Percentiles rank a stretch among this genome's conserved stretches.
These are phyloP conservation scores for Octodon degus DNA, from an alignment of 2,113 vertebrate genomes.

Conservation along the genomic window DNA sequence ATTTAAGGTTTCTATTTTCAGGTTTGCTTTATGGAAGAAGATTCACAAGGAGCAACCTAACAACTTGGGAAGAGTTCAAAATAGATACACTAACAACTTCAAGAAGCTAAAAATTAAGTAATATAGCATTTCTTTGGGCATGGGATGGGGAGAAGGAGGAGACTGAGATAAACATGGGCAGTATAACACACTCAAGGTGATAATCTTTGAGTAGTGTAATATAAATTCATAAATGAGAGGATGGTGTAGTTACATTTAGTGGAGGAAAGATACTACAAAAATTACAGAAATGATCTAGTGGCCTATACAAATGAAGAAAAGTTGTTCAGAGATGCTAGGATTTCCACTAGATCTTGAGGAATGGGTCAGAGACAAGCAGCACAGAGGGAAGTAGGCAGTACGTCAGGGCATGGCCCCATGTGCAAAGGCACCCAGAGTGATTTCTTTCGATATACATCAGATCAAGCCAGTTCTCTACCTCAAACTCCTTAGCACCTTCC, in stretches of 20 bases:
- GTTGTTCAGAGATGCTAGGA: neutral
- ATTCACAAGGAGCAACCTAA: neutral
- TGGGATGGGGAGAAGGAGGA: neutral
- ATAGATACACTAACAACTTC: neutral
- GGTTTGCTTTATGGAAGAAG: neutral
- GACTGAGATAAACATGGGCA: neutral
- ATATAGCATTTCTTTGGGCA: neutral
- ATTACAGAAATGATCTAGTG: neutral
- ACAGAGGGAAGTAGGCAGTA: neutral
- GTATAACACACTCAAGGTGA: neutral
- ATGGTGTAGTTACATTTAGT: neutral
- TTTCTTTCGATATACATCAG: neutral
- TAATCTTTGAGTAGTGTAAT: neutral
- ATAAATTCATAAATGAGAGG: neutral
- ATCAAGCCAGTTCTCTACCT: neutral
- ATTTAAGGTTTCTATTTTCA: neutral
- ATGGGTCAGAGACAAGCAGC: neutral
- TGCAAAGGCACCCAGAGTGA: neutral
- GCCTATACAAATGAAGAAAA: neutral
- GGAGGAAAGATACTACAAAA: neutral
- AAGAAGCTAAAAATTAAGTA: conserved; percentile 17
- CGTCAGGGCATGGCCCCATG: neutral
- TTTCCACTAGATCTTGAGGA: neutral
- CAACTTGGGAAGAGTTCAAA: neutral
- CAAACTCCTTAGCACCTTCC: neutral